phyloP scores from a whole-genome alignment of 1,140 invertebrate genomes.

The Drosophila novamexicana region DNA sequence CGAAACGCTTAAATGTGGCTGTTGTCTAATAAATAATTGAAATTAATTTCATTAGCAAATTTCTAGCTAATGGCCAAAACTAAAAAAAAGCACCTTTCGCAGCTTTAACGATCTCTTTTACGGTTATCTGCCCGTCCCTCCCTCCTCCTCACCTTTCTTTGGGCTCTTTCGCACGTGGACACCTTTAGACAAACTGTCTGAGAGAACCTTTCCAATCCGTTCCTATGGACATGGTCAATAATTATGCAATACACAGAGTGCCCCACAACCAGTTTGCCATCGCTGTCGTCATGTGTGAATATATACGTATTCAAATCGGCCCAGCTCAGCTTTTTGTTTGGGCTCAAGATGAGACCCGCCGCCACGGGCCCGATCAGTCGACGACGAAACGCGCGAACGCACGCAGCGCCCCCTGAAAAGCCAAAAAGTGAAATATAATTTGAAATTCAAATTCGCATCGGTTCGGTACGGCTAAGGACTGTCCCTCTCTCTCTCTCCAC shows the following conservation, averaged over 20 bases:
- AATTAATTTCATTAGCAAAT: conserved; percentile 51
- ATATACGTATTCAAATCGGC: conserved; percentile 59
- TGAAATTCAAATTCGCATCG: conserved; percentile 23
- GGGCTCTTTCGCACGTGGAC: conserved; percentile 19
- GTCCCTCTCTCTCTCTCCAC: background rate
- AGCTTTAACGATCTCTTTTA: conserved; percentile 22
- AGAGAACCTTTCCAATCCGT: conserved; percentile 53
- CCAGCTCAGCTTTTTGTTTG: conserved; percentile 35
- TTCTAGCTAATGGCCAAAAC: conserved; percentile 31
- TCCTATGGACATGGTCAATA: conserved; percentile 40
- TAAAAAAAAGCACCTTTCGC: conserved; percentile 28
- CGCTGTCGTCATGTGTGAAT: conserved; percentile 41
- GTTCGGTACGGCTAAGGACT: conserved; percentile 19
- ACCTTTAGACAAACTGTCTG: conserved; percentile 42
- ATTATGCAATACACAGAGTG: conserved; percentile 68
- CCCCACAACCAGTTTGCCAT: conserved; percentile 65
- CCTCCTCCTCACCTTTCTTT: background rate
- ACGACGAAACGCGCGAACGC: conserved; percentile 68
- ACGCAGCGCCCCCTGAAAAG: conserved; percentile 46
- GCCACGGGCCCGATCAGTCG: conserved; percentile 55
- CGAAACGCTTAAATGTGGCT: conserved; percentile 16
- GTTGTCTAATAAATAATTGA: conserved; percentile 39
- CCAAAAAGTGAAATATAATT: conserved; percentile 14
- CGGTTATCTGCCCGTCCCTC: background rate
- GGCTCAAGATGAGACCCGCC: conserved; percentile 69